Evolutionary conservation across 2,113 vertebrate genomes (phyloP).

Genomic region (Chionis minor): DNA sequence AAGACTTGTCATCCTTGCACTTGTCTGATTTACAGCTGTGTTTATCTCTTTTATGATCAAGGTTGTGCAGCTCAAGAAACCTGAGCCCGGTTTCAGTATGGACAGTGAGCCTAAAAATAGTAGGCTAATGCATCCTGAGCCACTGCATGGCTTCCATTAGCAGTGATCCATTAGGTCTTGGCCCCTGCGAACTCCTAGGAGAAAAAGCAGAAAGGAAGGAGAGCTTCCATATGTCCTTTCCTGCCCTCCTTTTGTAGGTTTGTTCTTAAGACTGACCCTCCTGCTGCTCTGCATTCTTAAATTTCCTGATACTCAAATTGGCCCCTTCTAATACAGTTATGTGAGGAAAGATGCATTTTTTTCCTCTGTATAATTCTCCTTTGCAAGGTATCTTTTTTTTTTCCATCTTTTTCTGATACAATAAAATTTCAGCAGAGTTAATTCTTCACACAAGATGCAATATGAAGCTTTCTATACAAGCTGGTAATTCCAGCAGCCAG

Average conservation of each 20-base stretch:
- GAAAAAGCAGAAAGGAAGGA: background rate
- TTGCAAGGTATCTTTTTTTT: background rate
- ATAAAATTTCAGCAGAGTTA: background rate
- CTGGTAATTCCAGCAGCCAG: background rate
- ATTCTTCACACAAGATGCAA: background rate
- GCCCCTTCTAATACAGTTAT: background rate
- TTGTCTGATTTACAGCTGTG: background rate
- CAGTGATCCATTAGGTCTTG: conserved; percentile 31
- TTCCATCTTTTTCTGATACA: background rate
- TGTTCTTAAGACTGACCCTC: background rate
- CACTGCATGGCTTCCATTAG: conserved; percentile 26
- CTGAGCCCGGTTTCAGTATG: background rate
- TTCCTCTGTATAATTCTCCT: background rate
- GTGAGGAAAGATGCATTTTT: background rate
- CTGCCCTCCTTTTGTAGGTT: background rate
- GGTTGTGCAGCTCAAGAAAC: background rate
- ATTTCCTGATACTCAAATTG: background rate
- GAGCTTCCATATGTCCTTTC: background rate
- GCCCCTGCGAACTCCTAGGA: background rate
- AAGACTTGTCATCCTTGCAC: background rate
- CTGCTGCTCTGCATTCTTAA: background rate
- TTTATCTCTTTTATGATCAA: background rate
- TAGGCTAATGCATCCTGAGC: conserved; percentile 21
- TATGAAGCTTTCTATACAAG: background rate
- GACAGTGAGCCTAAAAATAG: conserved; percentile 42